Conservation (phyloP, 1,140 invertebrate species). For the Brachionus paranguensis region DNA sequence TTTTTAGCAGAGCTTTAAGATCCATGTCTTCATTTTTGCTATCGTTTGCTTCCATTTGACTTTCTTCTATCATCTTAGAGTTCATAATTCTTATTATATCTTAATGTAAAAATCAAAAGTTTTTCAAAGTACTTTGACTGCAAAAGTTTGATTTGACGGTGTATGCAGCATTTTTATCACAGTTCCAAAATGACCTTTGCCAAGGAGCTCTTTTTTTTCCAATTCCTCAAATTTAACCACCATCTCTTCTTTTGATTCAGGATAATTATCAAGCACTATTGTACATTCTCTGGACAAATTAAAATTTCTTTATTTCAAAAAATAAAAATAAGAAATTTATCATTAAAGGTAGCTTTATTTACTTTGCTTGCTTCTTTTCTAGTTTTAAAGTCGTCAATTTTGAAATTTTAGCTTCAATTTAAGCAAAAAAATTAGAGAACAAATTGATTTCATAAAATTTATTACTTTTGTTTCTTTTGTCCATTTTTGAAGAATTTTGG, state of each 20-base stretch:
- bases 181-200: slow-evolving; percentile 12
- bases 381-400: neutral
- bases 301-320: neutral
- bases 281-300: neutral
- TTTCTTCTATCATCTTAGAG: slow-evolving; percentile 16
- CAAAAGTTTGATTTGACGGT: slow-evolving; percentile 8
- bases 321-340: too few relatives aligned
- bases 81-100: neutral
- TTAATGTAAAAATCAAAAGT: neutral
- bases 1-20: slow-evolving; percentile 8
- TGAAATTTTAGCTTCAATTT: neutral
- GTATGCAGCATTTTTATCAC: slow-evolving; percentile 36
- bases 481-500: neutral
- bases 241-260: neutral
- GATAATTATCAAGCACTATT: neutral
- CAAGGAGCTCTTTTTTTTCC: neutral
- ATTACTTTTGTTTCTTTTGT: neutral
- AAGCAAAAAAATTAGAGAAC: neutral
- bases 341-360: neutral
- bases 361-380: neutral
- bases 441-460: neutral
- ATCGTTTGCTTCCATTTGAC: neutral
- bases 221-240: slow-evolving; percentile 15
- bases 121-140: slow-evolving; percentile 33
- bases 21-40: slow-evolving; percentile 16